Base-by-base conservation (phyloP, 1,140 invertebrate genomes). In the Dufourea novaeangliae region DNA sequence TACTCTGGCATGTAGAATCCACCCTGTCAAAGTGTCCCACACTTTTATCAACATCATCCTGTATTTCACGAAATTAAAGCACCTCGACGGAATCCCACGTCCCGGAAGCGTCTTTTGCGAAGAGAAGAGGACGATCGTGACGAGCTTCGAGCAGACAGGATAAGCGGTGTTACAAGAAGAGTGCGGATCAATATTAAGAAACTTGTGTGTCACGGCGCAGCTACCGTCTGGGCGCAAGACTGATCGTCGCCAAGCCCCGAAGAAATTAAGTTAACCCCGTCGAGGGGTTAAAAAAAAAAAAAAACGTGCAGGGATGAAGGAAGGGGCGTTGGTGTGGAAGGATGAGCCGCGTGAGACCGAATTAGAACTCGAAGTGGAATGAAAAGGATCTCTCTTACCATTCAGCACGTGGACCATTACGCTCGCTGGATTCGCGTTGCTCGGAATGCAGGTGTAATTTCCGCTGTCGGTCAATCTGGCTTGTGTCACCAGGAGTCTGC, bases 341-440 rank as follows among this genome's bases (percentile, higher is more conserved):
- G 41, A 3, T 14, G 10, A 14, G 11, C 0, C 4, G 3, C 5
- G 20, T n/a, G 46, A 7, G 46, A 6, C n/a, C 6, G 39, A 59
- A 72, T 1, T 39, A 61, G 71, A 44, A 39, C 69, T 22, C 10
- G 17, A n/a, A n/a, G 22, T 20, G 56, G 46, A 70, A 79, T 74
- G 83, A 81, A 85, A 72, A 83, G 69, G 39, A 32, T n/a, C n/a
- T n/a, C 72, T 82, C 94, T 94, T 93, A 98, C 97, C 97, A 92
- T 97, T 98, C 67, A 98, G 94, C 34, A 98, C 97, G 91, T 98
- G 97, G 82, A 98, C 97, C 80, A 95, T 95, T 61, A 97, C 96
- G 75, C 95, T 97, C 64, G 97, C 97, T 20, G 97, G 96, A 87
- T 97, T 96, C 41, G 97, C 97, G 89, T 97, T 97, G 91, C 96